These are phyloP conservation scores for Beroe ovata DNA, from an alignment of 37 sponge, comb jelly and placozoan species.

Conservation along the genomic window DNA sequence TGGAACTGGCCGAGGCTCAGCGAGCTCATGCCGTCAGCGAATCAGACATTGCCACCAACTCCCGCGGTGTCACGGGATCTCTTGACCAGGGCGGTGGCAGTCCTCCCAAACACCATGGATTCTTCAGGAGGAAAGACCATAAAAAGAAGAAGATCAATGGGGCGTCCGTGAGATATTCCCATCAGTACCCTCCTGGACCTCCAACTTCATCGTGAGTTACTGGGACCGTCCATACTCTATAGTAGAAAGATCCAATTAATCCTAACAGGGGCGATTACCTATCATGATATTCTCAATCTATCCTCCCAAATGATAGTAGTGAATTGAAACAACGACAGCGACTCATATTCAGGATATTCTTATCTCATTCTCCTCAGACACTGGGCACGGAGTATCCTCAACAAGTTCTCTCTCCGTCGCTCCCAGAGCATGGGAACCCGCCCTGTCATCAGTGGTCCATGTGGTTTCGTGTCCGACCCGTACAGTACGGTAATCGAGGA, in stretches of 20 bases:
- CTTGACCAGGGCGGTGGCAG: too few relatives aligned
- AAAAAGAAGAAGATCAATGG: conserved; percentile 25
- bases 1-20: conserved; percentile 63
- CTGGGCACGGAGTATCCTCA: conserved; percentile 45
- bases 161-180: not conserved
- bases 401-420: conserved; percentile 39
- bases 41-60: not conserved
- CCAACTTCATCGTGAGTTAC: conserved; percentile 26
- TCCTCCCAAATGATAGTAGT: too few relatives aligned
- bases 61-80: not conserved
- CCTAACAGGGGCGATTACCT: too few relatives aligned
- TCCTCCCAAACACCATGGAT: not conserved
- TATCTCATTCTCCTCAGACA: conserved; percentile 62
- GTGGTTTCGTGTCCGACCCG: conserved; percentile 59
- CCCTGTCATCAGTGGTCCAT: conserved; percentile 39
- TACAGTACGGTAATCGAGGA: conserved; percentile 27
- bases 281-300: too few relatives aligned
- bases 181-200: not conserved
- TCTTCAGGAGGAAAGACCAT: conserved; percentile 11
- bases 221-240: too few relatives aligned
- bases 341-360: too few relatives aligned
- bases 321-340: too few relatives aligned
- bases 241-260: too few relatives aligned
- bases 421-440: conserved; percentile 7
- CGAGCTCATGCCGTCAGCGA: conserved; percentile 22